Evolutionary conservation across 2,888 invertebrate genomes (phyloP).

Genomic region (Steinernema scapterisci): DNA sequence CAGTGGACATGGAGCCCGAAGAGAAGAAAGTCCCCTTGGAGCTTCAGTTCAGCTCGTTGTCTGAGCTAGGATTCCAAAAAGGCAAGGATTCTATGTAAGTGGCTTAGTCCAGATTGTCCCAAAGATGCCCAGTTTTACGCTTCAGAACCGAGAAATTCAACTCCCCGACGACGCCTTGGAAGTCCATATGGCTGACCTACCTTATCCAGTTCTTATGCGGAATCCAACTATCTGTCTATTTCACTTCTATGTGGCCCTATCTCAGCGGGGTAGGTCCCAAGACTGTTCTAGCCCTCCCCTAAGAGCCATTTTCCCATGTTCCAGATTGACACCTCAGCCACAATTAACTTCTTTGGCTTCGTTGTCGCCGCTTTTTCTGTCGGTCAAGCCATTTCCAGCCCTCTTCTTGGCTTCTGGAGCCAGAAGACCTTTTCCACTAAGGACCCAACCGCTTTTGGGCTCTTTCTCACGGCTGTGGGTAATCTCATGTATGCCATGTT

Average conservation of each 20-base stretch:
- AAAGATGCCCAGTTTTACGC: background rate
- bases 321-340: conserved; percentile 46
- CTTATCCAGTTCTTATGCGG: conserved; percentile 44
- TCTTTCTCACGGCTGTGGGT: conserved; percentile 60
- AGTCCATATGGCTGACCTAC: conserved; percentile 43
- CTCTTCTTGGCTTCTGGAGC: conserved; percentile 6
- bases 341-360: conserved; percentile 48
- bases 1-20: conserved; percentile 2
- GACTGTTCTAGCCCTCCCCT: no score
- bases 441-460: conserved; percentile 13
- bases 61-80: conserved; percentile 4
- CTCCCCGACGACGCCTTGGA: conserved; percentile 46
- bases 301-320: no score
- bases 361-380: conserved; percentile 47
- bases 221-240: conserved; percentile 49
- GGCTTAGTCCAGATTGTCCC: background rate
- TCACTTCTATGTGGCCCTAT: conserved; percentile 53
- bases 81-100: background rate
- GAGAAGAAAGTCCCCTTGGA: conserved; percentile 9
- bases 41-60: conserved; percentile 16
- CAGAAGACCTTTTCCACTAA: background rate
- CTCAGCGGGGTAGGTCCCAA: conserved; percentile 41
- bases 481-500: conserved; percentile 67
- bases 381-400: conserved; percentile 45
- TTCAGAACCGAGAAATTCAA: conserved; percentile 32